Evolutionary conservation across 2,113 vertebrate genomes (phyloP).

Genomic region (Cavia aperea): DNA sequence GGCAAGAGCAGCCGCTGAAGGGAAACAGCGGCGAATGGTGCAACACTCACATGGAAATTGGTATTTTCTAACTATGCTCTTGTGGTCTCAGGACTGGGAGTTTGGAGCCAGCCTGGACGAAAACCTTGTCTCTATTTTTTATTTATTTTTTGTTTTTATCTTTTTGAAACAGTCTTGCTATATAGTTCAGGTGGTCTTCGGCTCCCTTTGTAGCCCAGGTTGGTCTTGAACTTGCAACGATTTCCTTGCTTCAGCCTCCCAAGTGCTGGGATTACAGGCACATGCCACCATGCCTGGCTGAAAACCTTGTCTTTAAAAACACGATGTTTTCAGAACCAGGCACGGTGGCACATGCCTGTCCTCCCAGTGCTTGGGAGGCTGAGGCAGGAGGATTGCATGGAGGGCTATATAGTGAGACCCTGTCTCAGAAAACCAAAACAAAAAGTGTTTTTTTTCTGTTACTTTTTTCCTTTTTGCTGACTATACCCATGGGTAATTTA

Average conservation of each 20-base stretch:
- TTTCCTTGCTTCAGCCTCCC: no score
- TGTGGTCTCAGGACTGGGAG: neutral
- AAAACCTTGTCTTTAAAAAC: neutral
- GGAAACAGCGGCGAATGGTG: neutral
- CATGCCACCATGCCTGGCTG: no score
- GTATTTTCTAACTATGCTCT: neutral
- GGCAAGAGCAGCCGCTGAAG: neutral
- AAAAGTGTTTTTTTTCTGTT: neutral
- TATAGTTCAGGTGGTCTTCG: no score
- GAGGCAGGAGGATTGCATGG: neutral
- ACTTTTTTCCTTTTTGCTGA: neutral
- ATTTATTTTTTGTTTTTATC: no score
- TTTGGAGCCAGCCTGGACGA: neutral
- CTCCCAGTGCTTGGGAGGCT: neutral
- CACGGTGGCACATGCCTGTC: fast-evolving
- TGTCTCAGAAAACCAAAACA: neutral
- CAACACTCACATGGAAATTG: neutral
- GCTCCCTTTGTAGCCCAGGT: no score
- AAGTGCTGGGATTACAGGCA: no score
- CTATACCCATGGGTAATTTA: neutral
- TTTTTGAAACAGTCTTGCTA: no score
- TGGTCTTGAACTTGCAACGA: no score
- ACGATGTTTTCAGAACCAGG: neutral
- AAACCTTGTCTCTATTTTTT: neutral
- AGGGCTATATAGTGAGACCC: neutral